Evolutionary conservation across 2,888 invertebrate genomes (phyloP).

Genomic region (Argynnis bischoffii): DNA sequence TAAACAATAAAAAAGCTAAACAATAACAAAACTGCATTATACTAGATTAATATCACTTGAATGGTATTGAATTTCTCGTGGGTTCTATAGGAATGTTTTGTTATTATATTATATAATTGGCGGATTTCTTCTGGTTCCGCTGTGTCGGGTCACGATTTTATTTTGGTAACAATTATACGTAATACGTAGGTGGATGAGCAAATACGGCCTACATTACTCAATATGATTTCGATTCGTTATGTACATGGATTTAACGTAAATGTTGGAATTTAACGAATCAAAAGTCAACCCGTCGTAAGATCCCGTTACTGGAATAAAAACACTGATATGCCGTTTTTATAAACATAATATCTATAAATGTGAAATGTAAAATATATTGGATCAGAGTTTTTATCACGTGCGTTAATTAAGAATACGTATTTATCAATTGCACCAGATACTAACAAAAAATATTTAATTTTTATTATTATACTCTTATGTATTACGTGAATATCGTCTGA

Average conservation of each 20-base stretch:
- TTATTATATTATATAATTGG: conserved; percentile 28
- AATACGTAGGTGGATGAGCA: conserved; percentile 20
- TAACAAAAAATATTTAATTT: no score
- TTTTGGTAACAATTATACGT: conserved; percentile 32
- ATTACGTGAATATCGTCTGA: no score
- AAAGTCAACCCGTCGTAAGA: no score
- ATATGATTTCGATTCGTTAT: conserved; percentile 8
- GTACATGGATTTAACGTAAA: conserved; percentile 1
- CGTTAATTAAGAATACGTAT: no score
- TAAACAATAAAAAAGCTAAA: not conserved
- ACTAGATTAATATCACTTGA: conserved; percentile 6
- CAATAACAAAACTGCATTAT: not conserved
- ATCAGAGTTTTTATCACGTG: no score
- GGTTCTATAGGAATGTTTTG: conserved; percentile 18
- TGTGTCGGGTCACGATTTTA: conserved; percentile 25
- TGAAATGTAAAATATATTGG: no score
- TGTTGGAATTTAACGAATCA: not conserved
- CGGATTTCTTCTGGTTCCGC: conserved; percentile 25
- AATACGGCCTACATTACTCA: conserved; percentile 22
- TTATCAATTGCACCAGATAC: no score
- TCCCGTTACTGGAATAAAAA: no score
- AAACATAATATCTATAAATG: no score
- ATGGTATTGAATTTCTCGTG: conserved; percentile 15
- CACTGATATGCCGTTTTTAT: no score
- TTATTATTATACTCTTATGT: no score